Conservation (phyloP, 2,113 vertebrate genomes). For the Bubo blakistoni region DNA sequence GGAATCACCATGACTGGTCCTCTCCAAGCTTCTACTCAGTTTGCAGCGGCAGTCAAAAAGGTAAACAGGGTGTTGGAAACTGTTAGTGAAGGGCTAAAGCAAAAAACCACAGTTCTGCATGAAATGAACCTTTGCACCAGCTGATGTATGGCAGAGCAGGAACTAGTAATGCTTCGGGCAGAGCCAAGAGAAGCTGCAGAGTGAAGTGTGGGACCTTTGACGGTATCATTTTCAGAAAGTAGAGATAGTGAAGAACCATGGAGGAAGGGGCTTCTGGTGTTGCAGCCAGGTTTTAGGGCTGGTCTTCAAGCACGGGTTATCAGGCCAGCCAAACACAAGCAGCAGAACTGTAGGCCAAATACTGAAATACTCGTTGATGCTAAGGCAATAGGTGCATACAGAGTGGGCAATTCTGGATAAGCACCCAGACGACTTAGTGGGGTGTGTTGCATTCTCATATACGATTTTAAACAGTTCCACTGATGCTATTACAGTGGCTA, state of each 20-base stretch:
- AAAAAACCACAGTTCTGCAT: not conserved
- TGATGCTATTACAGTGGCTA: not conserved
- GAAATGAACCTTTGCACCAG: not conserved
- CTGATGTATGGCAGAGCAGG: not conserved
- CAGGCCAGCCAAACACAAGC: not conserved
- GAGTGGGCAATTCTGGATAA: not conserved
- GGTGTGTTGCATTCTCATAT: not conserved
- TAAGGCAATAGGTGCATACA: fast-evolving
- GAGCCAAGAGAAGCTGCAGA: not conserved
- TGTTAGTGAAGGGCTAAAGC: not conserved
- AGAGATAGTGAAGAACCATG: not conserved
- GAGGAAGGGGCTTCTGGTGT: not conserved
- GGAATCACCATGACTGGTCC: not conserved
- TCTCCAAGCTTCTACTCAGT: not conserved
- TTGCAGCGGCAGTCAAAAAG: fast-evolving
- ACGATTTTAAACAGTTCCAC: not conserved
- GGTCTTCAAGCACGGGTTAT: fast-evolving
- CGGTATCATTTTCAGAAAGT: fast-evolving
- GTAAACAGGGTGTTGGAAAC: not conserved
- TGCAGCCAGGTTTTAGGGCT: not conserved
- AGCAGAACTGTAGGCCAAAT: not conserved
- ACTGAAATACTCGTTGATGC: fast-evolving
- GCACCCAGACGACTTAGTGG: no score
- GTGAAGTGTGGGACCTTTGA: not conserved
- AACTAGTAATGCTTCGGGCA: not conserved